Percentiles rank a stretch among this genome's conserved stretches.
Evolutionary conservation across 2,888 invertebrate species (phyloP).

Genomic region (Trachelus stipa): DNA sequence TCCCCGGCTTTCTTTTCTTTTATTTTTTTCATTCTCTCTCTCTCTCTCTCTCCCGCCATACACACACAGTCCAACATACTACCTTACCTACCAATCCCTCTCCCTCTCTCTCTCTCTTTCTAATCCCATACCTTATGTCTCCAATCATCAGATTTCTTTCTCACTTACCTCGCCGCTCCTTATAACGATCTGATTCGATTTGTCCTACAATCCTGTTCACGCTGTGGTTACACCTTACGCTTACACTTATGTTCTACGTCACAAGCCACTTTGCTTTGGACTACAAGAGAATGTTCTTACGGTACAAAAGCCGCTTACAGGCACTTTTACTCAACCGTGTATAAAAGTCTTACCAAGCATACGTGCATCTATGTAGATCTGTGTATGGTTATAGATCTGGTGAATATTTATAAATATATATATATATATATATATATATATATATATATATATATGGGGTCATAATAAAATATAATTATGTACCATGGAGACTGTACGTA

Average conservation of each 20-base stretch:
- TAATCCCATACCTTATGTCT: background rate
- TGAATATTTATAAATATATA: no score
- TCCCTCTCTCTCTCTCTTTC: slow-evolving; percentile 3
- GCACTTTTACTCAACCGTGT: background rate
- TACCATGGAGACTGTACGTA: background rate
- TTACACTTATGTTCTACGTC: background rate
- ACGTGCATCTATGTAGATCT: background rate
- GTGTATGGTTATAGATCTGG: background rate
- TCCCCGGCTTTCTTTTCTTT: slow-evolving; percentile 22
- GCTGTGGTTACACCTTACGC: slow-evolving; percentile 41
- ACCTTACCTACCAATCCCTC: background rate
- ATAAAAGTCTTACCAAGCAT: background rate
- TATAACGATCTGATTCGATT: slow-evolving; percentile 45
- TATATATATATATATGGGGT: background rate
- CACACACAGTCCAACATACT: background rate
- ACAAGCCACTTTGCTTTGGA: background rate
- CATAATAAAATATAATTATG: background rate
- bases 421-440: no score
- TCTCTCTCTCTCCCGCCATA: slow-evolving; percentile 8
- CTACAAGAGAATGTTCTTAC: background rate
- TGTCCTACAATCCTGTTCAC: slow-evolving; percentile 49
- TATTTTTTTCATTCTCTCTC: slow-evolving; percentile 28
- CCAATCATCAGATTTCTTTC: background rate
- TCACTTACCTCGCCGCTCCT: background rate
- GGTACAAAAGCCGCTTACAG: background rate